Evolutionary conservation across 2,888 invertebrate species (phyloP).

Genomic region (Coleophora flavipennella): DNA sequence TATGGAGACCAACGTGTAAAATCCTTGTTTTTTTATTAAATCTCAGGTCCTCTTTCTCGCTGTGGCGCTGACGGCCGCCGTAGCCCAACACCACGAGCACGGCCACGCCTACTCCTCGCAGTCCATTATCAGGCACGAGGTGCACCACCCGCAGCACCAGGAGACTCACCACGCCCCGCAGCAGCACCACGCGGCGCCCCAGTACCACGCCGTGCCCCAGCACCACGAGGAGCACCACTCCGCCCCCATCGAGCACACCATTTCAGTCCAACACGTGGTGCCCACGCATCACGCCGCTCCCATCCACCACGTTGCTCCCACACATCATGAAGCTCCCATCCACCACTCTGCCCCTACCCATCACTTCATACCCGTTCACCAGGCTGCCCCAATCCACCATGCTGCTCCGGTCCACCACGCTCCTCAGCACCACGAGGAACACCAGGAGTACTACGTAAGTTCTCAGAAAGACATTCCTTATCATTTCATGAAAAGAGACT

Average conservation of each 20-base stretch:
- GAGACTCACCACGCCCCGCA: slow-evolving; percentile 4
- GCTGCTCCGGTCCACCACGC: slow-evolving; percentile 10
- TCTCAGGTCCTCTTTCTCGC: slow-evolving; percentile 19
- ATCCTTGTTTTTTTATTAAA: slow-evolving; percentile 6
- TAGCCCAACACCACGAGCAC: slow-evolving; percentile 8
- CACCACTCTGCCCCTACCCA: slow-evolving; percentile 10
- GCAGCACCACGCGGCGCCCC: slow-evolving; percentile 5
- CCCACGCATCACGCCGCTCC: slow-evolving; percentile 16
- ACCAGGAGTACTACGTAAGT: slow-evolving; percentile 41
- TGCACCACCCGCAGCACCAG: slow-evolving; percentile 10
- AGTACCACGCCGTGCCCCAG: slow-evolving; percentile 10
- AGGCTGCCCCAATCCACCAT: slow-evolving; percentile 16
- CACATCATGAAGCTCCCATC: slow-evolving; percentile 7
- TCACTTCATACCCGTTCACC: slow-evolving; percentile 8
- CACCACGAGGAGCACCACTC: slow-evolving; percentile 7
- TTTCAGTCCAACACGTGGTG: slow-evolving; percentile 9
- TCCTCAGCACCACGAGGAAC: slow-evolving; percentile 25
- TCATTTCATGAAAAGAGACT: neutral
- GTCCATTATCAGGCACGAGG: slow-evolving; percentile 16
- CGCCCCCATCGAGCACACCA: slow-evolving; percentile 2
- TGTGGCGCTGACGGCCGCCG: slow-evolving; percentile 12
- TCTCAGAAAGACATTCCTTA: too few species aligned
- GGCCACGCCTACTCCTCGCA: slow-evolving; percentile 20
- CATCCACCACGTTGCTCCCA: slow-evolving; percentile 12
- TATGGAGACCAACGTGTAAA: slow-evolving; percentile 1